These are phyloP conservation scores for Sinocyclocheilus rhinocerous DNA, from an alignment of 2,113 vertebrate genomes.

Conservation along the genomic window DNA sequence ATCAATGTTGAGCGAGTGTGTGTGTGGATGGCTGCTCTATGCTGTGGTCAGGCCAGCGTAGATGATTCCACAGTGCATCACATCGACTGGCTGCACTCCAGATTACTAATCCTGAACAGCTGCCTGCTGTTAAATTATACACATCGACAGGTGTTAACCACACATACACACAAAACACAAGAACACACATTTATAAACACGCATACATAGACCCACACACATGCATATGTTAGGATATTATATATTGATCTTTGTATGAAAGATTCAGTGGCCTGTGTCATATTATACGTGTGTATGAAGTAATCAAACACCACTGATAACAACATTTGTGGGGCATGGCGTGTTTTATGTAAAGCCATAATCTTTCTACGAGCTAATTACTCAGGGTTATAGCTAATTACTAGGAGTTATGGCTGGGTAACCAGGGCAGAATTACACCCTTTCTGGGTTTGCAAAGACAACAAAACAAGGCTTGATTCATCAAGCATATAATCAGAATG, in stretches of 20 bases:
- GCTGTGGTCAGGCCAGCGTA: conserved; percentile 7
- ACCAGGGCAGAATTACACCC: background rate
- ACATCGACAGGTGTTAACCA: conserved; percentile 45
- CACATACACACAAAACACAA: conserved; percentile 18
- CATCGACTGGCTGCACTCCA: conserved; percentile 46
- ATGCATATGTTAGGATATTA: background rate
- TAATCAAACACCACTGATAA: background rate
- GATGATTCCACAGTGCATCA: conserved; percentile 30
- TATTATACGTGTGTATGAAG: background rate
- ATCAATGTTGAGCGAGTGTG: background rate
- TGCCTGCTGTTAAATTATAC: conserved; percentile 50
- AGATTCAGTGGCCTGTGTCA: background rate
- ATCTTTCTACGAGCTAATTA: conserved; percentile 11
- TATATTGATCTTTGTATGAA: background rate
- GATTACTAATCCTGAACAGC: conserved; percentile 42
- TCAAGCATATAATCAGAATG: background rate
- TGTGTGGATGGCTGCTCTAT: conserved; percentile 12
- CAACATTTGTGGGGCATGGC: background rate
- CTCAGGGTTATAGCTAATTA: conserved; percentile 22
- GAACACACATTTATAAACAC: conserved; percentile 24
- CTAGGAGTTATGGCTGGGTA: background rate
- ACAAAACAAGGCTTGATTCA: background rate
- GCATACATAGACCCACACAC: background rate
- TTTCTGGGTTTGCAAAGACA: background rate
- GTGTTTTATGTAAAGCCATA: conserved; percentile 14